Evolutionary conservation across 2,888 invertebrate genomes (phyloP).

Genomic region (Lobophora halterata): DNA sequence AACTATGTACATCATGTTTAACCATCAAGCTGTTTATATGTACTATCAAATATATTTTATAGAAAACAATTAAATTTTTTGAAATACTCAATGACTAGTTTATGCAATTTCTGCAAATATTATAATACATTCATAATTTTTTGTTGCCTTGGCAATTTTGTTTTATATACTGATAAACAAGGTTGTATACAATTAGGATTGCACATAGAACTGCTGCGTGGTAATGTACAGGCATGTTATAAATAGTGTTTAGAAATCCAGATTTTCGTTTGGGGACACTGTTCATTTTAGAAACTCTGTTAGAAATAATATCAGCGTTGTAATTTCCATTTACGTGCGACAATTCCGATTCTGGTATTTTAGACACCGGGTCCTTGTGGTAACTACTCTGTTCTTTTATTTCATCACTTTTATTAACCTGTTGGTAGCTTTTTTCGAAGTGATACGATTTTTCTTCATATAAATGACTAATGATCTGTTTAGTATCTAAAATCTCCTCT

Average conservation of each 20-base stretch:
- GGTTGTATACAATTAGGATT: constrained; percentile 77
- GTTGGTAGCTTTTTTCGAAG: constrained; percentile 13
- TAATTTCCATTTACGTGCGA: constrained; percentile 28
- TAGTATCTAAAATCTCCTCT: constrained; percentile 9
- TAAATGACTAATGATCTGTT: constrained; percentile 12
- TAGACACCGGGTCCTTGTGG: constrained; percentile 23
- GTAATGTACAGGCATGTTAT: constrained; percentile 76
- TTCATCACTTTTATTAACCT: constrained; percentile 23
- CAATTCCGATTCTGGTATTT: constrained; percentile 25
- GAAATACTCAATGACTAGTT: constrained; percentile 65
- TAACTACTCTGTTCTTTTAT: constrained; percentile 21
- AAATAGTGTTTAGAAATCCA: constrained; percentile 62
- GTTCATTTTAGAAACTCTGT: constrained; percentile 46
- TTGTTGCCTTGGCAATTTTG: constrained; percentile 62
- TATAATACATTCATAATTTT: constrained; percentile 34
- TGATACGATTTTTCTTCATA: constrained; percentile 31
- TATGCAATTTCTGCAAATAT: constrained; percentile 39
- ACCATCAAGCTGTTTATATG: constrained; percentile 26
- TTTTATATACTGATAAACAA: constrained; percentile 74
- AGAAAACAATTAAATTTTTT: constrained; percentile 23
- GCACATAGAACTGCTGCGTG: constrained; percentile 75
- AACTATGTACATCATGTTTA: constrained; percentile 66
- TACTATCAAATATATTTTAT: constrained; percentile 37
- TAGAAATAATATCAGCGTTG: constrained; percentile 25
- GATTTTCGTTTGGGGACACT: constrained; percentile 55